Base-by-base conservation (phyloP, 1,140 invertebrate genomes). In the Oscheius sp. region DNA sequence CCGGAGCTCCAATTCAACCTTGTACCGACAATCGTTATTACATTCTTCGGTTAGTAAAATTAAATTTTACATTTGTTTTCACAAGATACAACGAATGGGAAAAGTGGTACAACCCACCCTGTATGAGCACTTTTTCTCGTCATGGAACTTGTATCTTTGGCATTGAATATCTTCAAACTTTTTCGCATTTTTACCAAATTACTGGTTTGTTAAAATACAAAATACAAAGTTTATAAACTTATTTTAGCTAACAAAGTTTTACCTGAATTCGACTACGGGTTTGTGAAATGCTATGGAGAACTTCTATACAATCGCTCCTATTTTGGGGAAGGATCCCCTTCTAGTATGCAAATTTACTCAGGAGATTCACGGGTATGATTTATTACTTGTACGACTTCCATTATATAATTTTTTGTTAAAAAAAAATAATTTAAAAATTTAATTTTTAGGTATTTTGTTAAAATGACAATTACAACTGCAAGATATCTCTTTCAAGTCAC, bases 41-140 rank as follows among this genome's bases (percentile, higher is more conserved):
- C 23, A 55, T 55, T 26, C 15, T 26, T 7, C 7, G 49, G 49
- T 42, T 42, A 42, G 38, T 23, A 23, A 55, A 23, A 7, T 55
- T 13, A 23, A 55, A 26, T 55, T 13, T 42, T 42, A n/a, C 7
- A 26, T 13, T 20, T 55, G 4, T 23, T 55, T 55, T 55, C n/a
- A n/a, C n/a, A n/a, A 55, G 49, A 55, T 55, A 55, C 23, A 55
- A 55, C 23, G 49, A 55, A 55, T 55, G 49, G 49, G 49, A 55
- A 26, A 55, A 55, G 49, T 55, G 49, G 49, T 55, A 55, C 49
- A 55, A 55, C 28, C 7, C 7, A 23, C 49, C 49, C 7, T 55
- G 49, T 23, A 55, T 20, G 23, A 55, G 49, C 23, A 23, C 7
- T 26, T 55, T 55, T 26, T 7, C 49, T 23, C 49, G 49, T 7